Conservation (phyloP, 2,888 invertebrate genomes). For the Chalcosyrphus nemorum region DNA sequence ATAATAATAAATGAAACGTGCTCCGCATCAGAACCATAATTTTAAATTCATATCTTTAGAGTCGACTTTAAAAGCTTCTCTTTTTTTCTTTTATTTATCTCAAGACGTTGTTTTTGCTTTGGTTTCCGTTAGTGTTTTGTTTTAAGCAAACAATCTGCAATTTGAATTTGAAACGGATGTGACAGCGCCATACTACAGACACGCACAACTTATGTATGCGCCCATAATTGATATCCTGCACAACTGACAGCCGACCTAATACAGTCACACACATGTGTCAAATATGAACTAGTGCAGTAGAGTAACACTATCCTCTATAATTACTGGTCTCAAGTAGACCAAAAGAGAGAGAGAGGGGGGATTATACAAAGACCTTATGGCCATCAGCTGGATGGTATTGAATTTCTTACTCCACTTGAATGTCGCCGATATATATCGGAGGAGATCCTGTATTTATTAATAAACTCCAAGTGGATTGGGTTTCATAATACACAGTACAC, state of each 20-base stretch:
- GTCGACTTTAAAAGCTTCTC: constrained; percentile 46
- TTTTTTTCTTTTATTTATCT: constrained; percentile 33
- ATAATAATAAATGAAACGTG: constrained; percentile 63
- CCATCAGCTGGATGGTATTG: constrained; percentile 72
- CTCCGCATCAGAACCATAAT: constrained; percentile 47
- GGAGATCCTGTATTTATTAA: constrained; percentile 56
- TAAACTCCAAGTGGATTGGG: constrained; percentile 57
- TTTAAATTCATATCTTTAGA: constrained; percentile 46
- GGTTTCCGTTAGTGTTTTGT: constrained; percentile 55
- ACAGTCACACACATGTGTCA: constrained; percentile 59
- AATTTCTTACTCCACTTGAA: constrained; percentile 67
- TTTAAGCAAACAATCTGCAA: constrained; percentile 63
- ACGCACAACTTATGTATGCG: constrained; percentile 5
- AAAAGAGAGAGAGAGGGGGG: not conserved
- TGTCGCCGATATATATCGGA: constrained; percentile 65
- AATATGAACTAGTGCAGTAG: constrained; percentile 64
- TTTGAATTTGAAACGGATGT: constrained; percentile 70
- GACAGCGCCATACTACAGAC: constrained; percentile 48
- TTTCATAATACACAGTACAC: constrained; percentile 53
- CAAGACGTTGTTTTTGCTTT: constrained; percentile 8
- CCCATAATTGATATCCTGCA: constrained; percentile 57
- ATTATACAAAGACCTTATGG: constrained; percentile 60
- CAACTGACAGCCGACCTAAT: constrained; percentile 30
- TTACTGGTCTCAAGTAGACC: constrained; percentile 62
- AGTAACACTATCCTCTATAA: constrained; percentile 71